Evolutionary conservation across 2,888 invertebrate species (phyloP).

Genomic region (Matsumyia berberina): DNA sequence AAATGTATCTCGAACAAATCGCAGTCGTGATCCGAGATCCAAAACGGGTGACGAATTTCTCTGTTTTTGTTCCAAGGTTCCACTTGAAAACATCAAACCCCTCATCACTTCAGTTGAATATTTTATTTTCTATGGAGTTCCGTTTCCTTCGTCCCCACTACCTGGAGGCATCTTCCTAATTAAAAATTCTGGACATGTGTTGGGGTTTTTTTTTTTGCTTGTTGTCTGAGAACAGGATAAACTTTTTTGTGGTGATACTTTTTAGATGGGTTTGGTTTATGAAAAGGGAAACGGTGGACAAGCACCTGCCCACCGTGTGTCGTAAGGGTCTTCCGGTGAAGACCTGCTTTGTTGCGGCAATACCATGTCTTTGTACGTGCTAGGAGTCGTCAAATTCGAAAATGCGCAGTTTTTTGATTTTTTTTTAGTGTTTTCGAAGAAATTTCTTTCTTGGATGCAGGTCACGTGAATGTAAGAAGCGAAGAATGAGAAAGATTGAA

Average conservation of each 20-base stretch:
- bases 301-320: slow-evolving; percentile 9
- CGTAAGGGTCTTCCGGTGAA: slow-evolving; percentile 50
- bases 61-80: slow-evolving; percentile 48
- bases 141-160: neutral
- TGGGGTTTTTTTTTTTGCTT: slow-evolving; percentile 1
- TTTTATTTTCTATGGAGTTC: slow-evolving; percentile 20
- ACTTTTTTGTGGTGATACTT: slow-evolving; percentile 23
- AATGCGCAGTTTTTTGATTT: slow-evolving; percentile 17
- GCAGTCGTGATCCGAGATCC: slow-evolving; percentile 32
- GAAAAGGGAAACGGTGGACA: slow-evolving; percentile 32
- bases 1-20: slow-evolving; percentile 46
- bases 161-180: neutral
- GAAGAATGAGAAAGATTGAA: neutral
- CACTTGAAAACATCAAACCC: slow-evolving; percentile 15
- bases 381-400: slow-evolving; percentile 25
- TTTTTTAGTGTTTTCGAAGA: slow-evolving; percentile 17
- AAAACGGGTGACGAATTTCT: slow-evolving; percentile 46
- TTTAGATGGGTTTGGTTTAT: slow-evolving; percentile 5
- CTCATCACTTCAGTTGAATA: slow-evolving; percentile 23
- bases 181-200: slow-evolving; percentile 44
- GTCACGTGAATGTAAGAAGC: slow-evolving; percentile 43
- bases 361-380: slow-evolving; percentile 11
- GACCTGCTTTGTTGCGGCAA: neutral
- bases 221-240: slow-evolving; percentile 38
- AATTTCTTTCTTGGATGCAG: slow-evolving; percentile 43